Base-by-base conservation (phyloP, 30 jellyfish, hydroid and myxozoan genomes). In the Catostylus mosaicus region DNA sequence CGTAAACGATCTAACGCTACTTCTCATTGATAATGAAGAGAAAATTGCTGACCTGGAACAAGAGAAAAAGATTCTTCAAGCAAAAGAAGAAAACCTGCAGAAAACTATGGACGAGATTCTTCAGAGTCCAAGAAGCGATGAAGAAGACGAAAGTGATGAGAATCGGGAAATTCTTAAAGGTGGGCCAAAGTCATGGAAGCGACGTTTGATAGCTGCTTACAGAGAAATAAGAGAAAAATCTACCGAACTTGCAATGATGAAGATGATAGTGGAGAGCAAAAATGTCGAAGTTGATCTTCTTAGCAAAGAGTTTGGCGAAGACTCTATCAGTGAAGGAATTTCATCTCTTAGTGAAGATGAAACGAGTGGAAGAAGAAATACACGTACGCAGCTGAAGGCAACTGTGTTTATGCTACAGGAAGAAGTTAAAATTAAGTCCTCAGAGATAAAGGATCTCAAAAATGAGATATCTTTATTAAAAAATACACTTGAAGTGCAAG, bases 221-320 rank as follows among this genome's bases (percentile, higher is more conserved):
- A 75, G 94, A 81, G 98, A 92, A 30, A 59, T 92, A 43, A 56
- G 91, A 32, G 98, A 92, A 66, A 92, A 85, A 45, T 86, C 95
- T 1, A 62, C 88, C 8, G 98, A 92, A 48, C 64, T 92, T 9
- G 90, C 88, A 2, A 57, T 83, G 31, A 71, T 92, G 66, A 81
- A 89, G 77, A 84, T 92, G 97, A 79, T 67, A 8, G 31, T 92
- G 16, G 96, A 83, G 37, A 73, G 87, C 32, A 81, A 86, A 77
- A 75, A 73, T 46, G 72, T 62, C 10, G 98, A 92, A 63, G 52
- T 90, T 31, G 97, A 75, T 31, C 73, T 59, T 43, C 73, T 78
- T 71, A 24, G 74, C 52, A 73, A 73, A 48, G 82, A 56, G 64
- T 27, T 1, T 30, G 73, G 63, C 7, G 97, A 75, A 9, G 78